A percentile compares a stretch with the other conserved stretches of the same genome.
Evolutionary conservation across 2,888 invertebrate genomes (phyloP).

Genomic region (Parnassius orleans): DNA sequence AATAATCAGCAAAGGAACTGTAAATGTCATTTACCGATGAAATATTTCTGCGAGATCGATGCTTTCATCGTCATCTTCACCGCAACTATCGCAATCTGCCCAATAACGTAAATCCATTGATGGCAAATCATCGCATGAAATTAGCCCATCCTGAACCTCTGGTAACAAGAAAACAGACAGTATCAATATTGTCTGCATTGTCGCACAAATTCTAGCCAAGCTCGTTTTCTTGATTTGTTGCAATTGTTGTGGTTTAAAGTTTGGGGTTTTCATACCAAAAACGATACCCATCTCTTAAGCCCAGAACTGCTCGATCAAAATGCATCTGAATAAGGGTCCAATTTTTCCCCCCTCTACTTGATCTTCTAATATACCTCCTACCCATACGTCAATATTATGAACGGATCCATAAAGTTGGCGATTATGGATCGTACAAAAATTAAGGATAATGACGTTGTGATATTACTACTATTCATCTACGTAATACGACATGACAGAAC

Average conservation of each 20-base stretch:
- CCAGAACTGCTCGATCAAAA: slow-evolving; percentile 96
- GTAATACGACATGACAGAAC: too few species aligned
- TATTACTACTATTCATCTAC: too few species aligned
- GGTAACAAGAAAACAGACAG: slow-evolving; percentile 88
- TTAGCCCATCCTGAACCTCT: slow-evolving; percentile 83
- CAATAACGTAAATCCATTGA: slow-evolving; percentile 88
- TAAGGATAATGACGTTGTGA: too few species aligned
- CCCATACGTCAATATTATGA: slow-evolving; percentile 97
- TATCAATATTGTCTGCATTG: slow-evolving; percentile 94
- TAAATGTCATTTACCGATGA: slow-evolving; percentile 18
- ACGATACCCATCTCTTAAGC: slow-evolving; percentile 95
- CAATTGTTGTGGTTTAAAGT: slow-evolving; percentile 92
- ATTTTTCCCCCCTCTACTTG: slow-evolving; percentile 92
- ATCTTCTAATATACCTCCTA: slow-evolving; percentile 97
- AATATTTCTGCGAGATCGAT: slow-evolving; percentile 45
- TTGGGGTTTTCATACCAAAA: slow-evolving; percentile 97
- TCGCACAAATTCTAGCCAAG: slow-evolving; percentile 94
- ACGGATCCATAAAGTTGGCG: slow-evolving; percentile 97
- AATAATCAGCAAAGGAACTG: slow-evolving; percentile 34
- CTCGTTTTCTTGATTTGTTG: slow-evolving; percentile 91
- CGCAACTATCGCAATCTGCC: slow-evolving; percentile 88
- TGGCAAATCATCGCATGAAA: slow-evolving; percentile 85
- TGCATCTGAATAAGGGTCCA: slow-evolving; percentile 95
- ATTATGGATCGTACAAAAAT: too few species aligned
- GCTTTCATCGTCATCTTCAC: slow-evolving; percentile 45